These are phyloP conservation scores for Allophyes oxyacanthae DNA, from an alignment of 2,888 invertebrate species.

Conservation along the genomic window DNA sequence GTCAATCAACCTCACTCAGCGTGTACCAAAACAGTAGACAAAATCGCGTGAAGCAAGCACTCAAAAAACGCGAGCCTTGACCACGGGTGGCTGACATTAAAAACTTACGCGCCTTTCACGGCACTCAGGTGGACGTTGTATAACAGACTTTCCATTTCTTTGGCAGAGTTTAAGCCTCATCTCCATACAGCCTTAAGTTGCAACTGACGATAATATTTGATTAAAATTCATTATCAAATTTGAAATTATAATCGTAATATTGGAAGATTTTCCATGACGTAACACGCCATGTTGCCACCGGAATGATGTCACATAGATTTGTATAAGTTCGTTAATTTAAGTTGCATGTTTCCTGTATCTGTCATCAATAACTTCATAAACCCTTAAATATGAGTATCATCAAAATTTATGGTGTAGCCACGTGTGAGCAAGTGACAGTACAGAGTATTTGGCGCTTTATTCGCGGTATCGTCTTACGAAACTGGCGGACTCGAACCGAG, in stretches of 20 bases:
- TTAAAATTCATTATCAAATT: conserved; percentile 26
- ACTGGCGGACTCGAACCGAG: conserved; percentile 77
- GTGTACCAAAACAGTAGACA: conserved; percentile 66
- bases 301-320: conserved; percentile 29
- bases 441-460: conserved; percentile 68
- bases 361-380: conserved; percentile 26
- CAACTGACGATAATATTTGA: conserved; percentile 17
- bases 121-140: conserved; percentile 85
- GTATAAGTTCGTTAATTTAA: conserved; percentile 34
- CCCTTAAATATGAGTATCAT: conserved; percentile 22
- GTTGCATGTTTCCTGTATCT: conserved; percentile 24
- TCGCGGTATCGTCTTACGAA: conserved; percentile 75
- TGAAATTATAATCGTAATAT: conserved; percentile 26
- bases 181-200: conserved; percentile 45
- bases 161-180: conserved; percentile 61
- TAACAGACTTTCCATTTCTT: conserved; percentile 88
- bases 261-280: conserved; percentile 31
- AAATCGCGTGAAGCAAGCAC: conserved; percentile 77
- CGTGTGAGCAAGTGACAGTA: conserved; percentile 46
- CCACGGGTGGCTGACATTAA: conserved; percentile 87
- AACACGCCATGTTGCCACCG: conserved; percentile 28
- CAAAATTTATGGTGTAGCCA: conserved; percentile 22
- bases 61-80: conserved; percentile 84
- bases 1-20: conserved; percentile 64
- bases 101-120: conserved; percentile 84